A percentile compares a stretch with the other conserved stretches of the same genome.
Conservation (phyloP, 2,797 vertebrate genomes). For the Leucoraja ocellata region DNA sequence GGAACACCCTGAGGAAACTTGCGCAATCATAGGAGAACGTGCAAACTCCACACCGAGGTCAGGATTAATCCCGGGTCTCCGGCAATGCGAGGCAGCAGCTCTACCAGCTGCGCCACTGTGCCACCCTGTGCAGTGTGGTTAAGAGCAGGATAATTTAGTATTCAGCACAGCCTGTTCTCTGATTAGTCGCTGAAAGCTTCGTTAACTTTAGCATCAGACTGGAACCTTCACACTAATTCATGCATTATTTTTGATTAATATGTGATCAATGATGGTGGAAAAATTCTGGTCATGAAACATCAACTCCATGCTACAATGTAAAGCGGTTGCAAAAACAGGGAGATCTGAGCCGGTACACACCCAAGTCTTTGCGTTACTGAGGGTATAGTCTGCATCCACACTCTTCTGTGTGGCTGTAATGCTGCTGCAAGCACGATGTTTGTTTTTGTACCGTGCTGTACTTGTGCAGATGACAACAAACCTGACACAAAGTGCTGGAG, state of each 20-base stretch:
- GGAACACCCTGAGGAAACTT: too few relatives aligned
- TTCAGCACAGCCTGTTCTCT: background rate
- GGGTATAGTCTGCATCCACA: too few relatives aligned
- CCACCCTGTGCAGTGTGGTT: background rate
- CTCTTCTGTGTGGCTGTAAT: too few relatives aligned
- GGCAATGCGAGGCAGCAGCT: too few relatives aligned
- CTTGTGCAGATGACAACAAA: too few relatives aligned
- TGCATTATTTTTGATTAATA: background rate
- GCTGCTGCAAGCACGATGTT: too few relatives aligned
- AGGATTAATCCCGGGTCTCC: too few relatives aligned
- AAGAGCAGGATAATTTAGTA: background rate
- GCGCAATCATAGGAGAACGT: too few relatives aligned
- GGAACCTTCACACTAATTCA: background rate
- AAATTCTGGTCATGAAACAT: background rate
- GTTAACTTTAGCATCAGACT: background rate
- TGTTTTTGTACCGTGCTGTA: too few relatives aligned
- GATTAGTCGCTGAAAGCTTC: background rate
- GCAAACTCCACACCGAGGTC: too few relatives aligned
- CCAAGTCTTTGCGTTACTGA: background rate
- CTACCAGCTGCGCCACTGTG: too few relatives aligned
- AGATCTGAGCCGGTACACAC: background rate
- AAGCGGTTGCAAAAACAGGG: background rate
- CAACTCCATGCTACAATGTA: background rate
- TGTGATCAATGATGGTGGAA: background rate
- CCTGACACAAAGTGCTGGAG: too few relatives aligned